Conservation (phyloP, 1,140 invertebrate genomes). For the Micrasema longulum region DNA sequence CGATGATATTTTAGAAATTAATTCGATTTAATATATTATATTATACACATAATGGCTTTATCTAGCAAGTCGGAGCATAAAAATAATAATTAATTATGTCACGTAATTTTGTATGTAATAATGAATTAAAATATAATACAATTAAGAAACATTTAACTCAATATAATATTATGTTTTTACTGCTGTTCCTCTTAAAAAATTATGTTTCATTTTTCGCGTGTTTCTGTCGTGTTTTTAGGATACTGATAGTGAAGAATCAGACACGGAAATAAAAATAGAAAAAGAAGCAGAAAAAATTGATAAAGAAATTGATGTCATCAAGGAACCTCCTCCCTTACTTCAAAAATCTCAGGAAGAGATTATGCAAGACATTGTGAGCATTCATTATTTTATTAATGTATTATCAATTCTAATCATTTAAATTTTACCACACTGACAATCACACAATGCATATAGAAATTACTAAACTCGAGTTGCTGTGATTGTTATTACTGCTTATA, state of each 20-base stretch:
- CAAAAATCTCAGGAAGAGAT: constrained; percentile 61
- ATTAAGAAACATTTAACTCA: too few relatives aligned
- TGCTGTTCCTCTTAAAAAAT: not conserved
- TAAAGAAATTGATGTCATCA: constrained; percentile 26
- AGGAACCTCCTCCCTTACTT: constrained; percentile 52
- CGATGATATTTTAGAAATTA: too few relatives aligned
- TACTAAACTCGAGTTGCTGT: not conserved
- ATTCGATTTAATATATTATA: too few relatives aligned
- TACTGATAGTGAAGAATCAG: constrained; percentile 58
- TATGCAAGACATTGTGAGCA: constrained; percentile 70
- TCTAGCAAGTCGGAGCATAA: too few relatives aligned
- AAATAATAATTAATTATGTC: too few relatives aligned
- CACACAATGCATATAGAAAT: not conserved
- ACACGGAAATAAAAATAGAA: constrained; percentile 50
- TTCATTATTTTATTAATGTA: too few relatives aligned
- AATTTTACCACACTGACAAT: too few relatives aligned
- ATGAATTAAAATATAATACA: too few relatives aligned
- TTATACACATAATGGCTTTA: too few relatives aligned
- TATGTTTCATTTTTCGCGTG: not conserved
- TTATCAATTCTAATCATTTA: too few relatives aligned
- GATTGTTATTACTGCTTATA: constrained; percentile 34
- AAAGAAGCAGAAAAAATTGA: constrained; percentile 47
- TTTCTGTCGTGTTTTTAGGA: constrained; percentile 53
- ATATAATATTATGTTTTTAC: too few relatives aligned
- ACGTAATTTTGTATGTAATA: too few relatives aligned